A percentile compares a stretch with the other conserved stretches of the same genome.
Evolutionary conservation across 1,140 invertebrate species (phyloP).

Genomic region (Drosophila virilis): DNA sequence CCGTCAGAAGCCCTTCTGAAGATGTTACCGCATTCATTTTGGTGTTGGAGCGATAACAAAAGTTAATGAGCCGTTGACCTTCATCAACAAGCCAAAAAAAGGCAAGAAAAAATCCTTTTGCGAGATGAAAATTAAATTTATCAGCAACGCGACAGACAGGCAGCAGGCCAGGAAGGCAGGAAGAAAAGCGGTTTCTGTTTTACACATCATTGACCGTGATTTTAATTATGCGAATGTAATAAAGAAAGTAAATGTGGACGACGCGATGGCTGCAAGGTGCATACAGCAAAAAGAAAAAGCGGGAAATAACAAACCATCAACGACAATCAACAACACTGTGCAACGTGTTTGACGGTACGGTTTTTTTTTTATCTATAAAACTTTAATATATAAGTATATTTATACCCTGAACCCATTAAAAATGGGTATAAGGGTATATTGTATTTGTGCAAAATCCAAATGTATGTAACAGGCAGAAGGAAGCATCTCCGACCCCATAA

Average conservation of each 20-base stretch:
- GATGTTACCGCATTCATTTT: slow-evolving; percentile 4
- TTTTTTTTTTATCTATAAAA: no score
- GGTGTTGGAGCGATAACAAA: not conserved
- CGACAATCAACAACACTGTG: slow-evolving; percentile 53
- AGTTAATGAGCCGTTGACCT: slow-evolving; percentile 55
- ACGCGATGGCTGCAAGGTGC: slow-evolving; percentile 17
- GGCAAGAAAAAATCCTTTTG: slow-evolving; percentile 20
- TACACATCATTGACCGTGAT: slow-evolving; percentile 57
- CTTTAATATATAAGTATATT: no score
- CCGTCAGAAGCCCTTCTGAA: slow-evolving; percentile 16
- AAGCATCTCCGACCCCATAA: no score
- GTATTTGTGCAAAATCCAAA: no score
- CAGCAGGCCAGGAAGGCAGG: not conserved
- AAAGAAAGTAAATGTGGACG: slow-evolving; percentile 11
- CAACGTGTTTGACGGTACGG: no score
- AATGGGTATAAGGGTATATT: no score
- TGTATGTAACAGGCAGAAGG: no score
- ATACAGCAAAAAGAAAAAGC: slow-evolving; percentile 2
- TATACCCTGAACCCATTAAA: no score
- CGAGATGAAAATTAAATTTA: slow-evolving; percentile 40
- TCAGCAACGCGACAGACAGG: slow-evolving; percentile 4
- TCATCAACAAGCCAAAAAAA: slow-evolving; percentile 32
- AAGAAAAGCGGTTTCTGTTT: slow-evolving; percentile 15
- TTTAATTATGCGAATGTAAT: slow-evolving; percentile 53
- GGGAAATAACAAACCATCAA: slow-evolving; percentile 30